A percentile compares a stretch with the other conserved stretches of the same genome.
These are phyloP conservation scores for Phyllopteryx taeniolatus DNA, from an alignment of 2,113 vertebrate species.

Conservation along the genomic window DNA sequence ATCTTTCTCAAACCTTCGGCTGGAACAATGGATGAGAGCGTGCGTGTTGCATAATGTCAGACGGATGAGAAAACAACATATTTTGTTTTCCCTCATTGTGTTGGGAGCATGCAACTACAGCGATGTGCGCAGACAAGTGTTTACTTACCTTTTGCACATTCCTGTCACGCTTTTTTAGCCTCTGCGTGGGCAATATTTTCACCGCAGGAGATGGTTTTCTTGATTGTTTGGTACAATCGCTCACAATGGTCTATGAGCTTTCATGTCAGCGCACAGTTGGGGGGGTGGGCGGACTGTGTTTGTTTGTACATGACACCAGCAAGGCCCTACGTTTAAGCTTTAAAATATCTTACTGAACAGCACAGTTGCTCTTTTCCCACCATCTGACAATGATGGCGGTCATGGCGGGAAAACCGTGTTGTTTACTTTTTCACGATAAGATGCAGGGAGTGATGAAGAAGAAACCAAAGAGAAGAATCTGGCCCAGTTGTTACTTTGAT, in stretches of 20 bases:
- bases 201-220: not conserved
- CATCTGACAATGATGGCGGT: conserved; percentile 34
- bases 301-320: not conserved
- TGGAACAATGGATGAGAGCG: conserved; percentile 11
- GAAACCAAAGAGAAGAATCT: not conserved
- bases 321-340: conserved; percentile 5
- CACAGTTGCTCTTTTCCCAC: conserved; percentile 44
- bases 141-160: conserved; percentile 2
- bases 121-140: not conserved
- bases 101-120: not conserved
- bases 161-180: conserved; percentile 5
- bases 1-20: conserved; percentile 25
- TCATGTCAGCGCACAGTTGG: not conserved
- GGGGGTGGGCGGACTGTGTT: no score
- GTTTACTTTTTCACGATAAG: conserved; percentile 29
- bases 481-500: conserved; percentile 34
- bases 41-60: conserved; percentile 42
- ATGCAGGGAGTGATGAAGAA: conserved; percentile 37
- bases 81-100: conserved; percentile 25
- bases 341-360: conserved; percentile 12
- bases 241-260: not conserved
- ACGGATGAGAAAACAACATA: conserved; percentile 26
- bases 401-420: conserved; percentile 42
- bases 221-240: not conserved
- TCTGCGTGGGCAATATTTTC: not conserved